Conservation (phyloP, 2,797 vertebrate species). For the Gobio occitaniae region DNA sequence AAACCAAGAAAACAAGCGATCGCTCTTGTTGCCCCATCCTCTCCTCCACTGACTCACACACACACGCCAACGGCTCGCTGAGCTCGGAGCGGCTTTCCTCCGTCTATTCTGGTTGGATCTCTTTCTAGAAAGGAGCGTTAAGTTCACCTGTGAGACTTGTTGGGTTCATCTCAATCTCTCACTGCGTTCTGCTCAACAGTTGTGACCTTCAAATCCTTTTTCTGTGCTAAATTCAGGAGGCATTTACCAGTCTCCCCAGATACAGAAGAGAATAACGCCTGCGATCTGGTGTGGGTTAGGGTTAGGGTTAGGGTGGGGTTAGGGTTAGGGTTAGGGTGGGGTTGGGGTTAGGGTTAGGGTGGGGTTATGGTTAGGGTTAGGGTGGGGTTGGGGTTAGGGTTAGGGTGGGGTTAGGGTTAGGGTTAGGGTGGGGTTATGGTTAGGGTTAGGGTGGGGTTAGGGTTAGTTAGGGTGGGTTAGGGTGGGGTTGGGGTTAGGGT, state of each 20-base stretch:
- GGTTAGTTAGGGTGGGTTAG: too few species aligned
- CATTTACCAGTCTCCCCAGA: slow-evolving; percentile 30
- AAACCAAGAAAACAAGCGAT: neutral
- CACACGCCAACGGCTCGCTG: neutral
- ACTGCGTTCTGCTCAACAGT: slow-evolving; percentile 30
- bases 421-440: too few species aligned
- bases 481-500: too few species aligned
- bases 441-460: too few species aligned
- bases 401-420: too few species aligned
- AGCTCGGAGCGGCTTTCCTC: neutral
- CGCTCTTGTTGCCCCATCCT: neutral
- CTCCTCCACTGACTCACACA: neutral
- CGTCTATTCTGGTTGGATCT: neutral
- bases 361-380: too few species aligned
- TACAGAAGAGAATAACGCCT: neutral
- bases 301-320: too few species aligned
- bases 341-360: too few species aligned
- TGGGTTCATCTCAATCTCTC: slow-evolving; percentile 4
- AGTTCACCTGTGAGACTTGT: neutral
- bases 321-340: too few species aligned
- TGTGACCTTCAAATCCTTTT: slow-evolving; percentile 49
- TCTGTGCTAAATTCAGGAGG: neutral
- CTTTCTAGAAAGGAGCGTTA: neutral
- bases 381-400: too few species aligned
- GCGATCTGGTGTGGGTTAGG: slow-evolving; percentile 11